Base-by-base conservation (phyloP, 1,140 invertebrate genomes). In the Drosophila pandora region DNA sequence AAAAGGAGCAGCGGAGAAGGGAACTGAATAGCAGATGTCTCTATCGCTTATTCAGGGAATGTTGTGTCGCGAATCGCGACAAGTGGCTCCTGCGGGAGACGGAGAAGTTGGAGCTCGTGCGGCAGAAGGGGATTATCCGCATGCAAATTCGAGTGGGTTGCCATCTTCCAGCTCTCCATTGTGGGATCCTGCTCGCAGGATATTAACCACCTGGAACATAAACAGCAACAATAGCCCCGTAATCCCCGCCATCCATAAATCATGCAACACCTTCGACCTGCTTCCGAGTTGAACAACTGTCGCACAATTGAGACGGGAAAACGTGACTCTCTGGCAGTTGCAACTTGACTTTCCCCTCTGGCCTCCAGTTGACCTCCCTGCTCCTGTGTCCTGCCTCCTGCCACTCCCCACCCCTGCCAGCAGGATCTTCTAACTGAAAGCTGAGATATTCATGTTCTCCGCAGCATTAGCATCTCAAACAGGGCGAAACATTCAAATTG, bases 401-500 rank as follows among this genome's bases (percentile, higher is more conserved):
- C 3, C 41, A 13, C 41, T 2, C 25, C 25, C 25, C 25, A 28
- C 25, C 25, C 25, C 25, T 28, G 25, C 5, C 2, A 6, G 25
- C 41, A 21, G 41, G 41, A 43, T 21, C 5, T 21, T 13, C 6
- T 22, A 3, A 23, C 43, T 47, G 43, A 47, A 21, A 74, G 58
- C 73, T 61, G 41, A 80, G 78, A 69, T 76, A 75, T 65, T 76
- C 71, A 60, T 76, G 67, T 71, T 76, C 22, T 56, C 57, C 48
- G 28, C 54, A 30, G 60, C 77, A 81, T 81, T 81, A 81, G 61
- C 78, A 81, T 81, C 73, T 81, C 72, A 81, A 81, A 81, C 55
- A 63, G 56, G 47, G 69, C 45, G 50, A 69, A 79, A 79, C 70
- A 75, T 71, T 79, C 76, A 79, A 75, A 80, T 71, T 71, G 71